These are phyloP conservation scores for Hylaeus volcanicus DNA, from an alignment of 1,140 invertebrate genomes.

Conservation along the genomic window DNA sequence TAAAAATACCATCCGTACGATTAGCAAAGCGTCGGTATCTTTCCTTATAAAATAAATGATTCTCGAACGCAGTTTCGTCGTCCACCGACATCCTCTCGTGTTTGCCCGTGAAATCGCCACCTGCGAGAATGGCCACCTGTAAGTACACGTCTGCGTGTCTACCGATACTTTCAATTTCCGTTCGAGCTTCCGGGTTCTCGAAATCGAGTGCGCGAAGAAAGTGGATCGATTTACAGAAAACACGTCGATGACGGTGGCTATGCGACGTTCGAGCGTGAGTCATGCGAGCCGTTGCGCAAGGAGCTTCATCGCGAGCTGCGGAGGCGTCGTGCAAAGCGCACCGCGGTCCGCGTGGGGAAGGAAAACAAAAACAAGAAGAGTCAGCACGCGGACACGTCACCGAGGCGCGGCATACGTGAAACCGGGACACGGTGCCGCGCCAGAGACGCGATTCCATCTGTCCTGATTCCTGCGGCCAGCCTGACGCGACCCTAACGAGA, in stretches of 20 bases:
- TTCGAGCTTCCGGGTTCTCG: not conserved
- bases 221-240: slow-evolving; percentile 44
- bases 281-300: slow-evolving; percentile 54
- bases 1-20: too few relatives aligned
- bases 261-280: slow-evolving; percentile 44
- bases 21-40: too few relatives aligned
- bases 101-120: too few relatives aligned
- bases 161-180: not conserved
- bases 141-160: too few relatives aligned
- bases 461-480: slow-evolving; percentile 25
- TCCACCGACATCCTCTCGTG: too few relatives aligned
- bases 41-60: too few relatives aligned
- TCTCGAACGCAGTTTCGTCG: too few relatives aligned
- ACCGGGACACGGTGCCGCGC: slow-evolving; percentile 19
- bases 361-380: slow-evolving; percentile 41
- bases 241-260: slow-evolving; percentile 26
- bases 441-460: slow-evolving; percentile 33
- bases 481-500: slow-evolving; percentile 35
- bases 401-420: slow-evolving; percentile 52
- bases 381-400: slow-evolving; percentile 45
- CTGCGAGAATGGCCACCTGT: too few relatives aligned
- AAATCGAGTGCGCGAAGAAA: not conserved
- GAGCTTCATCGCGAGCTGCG: slow-evolving; percentile 43
- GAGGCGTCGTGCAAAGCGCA: slow-evolving; percentile 52
- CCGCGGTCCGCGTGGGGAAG: not conserved